phyloP scores from a whole-genome alignment of 2,888 invertebrate genomes.

The Apotomis betuletana region DNA sequence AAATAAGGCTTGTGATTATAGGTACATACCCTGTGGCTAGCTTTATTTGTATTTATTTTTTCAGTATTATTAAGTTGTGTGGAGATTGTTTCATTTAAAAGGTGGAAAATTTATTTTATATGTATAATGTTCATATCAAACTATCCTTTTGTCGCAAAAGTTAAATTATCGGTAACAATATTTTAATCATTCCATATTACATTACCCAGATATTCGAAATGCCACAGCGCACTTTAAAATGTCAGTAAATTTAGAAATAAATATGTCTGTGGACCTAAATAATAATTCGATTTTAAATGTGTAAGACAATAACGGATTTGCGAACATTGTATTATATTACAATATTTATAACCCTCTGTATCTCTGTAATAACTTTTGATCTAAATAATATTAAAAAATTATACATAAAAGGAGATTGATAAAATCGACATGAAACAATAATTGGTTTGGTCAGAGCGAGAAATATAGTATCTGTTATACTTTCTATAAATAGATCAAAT shows the following conservation, averaged over 20 bases:
- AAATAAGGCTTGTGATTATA: conserved; percentile 27
- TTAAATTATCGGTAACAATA: too few relatives aligned
- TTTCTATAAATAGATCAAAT: too few relatives aligned
- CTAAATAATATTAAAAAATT: neutral
- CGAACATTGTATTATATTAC: conserved; percentile 6
- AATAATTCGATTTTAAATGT: conserved; percentile 26
- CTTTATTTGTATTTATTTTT: conserved; percentile 8
- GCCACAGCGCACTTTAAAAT: too few relatives aligned
- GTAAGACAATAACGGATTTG: conserved; percentile 15
- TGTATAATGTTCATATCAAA: too few relatives aligned
- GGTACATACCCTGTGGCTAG: neutral
- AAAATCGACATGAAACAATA: too few relatives aligned
- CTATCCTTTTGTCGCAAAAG: too few relatives aligned
- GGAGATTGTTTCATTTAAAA: too few relatives aligned
- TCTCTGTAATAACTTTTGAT: neutral
- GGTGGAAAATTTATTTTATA: too few relatives aligned
- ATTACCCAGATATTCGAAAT: too few relatives aligned
- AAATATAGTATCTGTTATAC: too few relatives aligned
- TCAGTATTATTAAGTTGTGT: conserved; percentile 16
- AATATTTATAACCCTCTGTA: neutral
- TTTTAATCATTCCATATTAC: too few relatives aligned
- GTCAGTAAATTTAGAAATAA: neutral
- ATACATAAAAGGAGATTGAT: neutral
- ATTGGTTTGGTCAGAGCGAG: too few relatives aligned
- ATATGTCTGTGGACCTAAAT: neutral